Conservation (phyloP, 2,113 vertebrate genomes). For the Alethe castanea region DNA sequence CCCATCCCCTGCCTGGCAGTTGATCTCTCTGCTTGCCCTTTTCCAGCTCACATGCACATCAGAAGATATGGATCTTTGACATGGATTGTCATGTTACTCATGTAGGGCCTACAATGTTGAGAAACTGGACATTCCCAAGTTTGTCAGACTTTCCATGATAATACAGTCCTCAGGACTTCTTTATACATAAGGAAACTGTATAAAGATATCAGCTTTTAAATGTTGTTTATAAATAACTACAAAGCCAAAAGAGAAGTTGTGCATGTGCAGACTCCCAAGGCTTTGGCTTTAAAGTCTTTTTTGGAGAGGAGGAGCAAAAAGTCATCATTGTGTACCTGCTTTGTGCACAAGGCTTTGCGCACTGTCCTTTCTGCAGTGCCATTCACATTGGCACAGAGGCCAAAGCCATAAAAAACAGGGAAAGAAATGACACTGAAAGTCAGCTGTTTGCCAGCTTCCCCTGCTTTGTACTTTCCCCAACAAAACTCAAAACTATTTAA, state of each 20-base stretch:
- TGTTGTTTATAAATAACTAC: background rate
- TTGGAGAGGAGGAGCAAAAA: background rate
- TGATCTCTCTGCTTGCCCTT: background rate
- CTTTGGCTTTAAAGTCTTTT: background rate
- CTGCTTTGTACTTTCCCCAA: background rate
- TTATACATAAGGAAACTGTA: background rate
- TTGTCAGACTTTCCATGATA: background rate
- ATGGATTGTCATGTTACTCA: background rate
- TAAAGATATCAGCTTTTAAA: background rate
- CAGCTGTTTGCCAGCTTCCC: background rate
- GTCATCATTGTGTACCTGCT: background rate
- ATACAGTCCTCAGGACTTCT: background rate
- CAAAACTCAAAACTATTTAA: background rate
- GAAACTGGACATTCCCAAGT: background rate
- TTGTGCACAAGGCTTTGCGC: background rate
- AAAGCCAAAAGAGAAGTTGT: background rate
- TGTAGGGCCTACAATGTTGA: background rate
- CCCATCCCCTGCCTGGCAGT: background rate
- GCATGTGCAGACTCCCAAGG: rapidly evolving
- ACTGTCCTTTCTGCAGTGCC: background rate
- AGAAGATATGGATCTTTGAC: rapidly evolving
- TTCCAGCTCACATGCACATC: background rate
- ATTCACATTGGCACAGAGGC: background rate
- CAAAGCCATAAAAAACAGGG: background rate
- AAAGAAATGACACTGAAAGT: background rate